Conservation (phyloP, 2,113 vertebrate species). For the Notechis scutatus region DNA sequence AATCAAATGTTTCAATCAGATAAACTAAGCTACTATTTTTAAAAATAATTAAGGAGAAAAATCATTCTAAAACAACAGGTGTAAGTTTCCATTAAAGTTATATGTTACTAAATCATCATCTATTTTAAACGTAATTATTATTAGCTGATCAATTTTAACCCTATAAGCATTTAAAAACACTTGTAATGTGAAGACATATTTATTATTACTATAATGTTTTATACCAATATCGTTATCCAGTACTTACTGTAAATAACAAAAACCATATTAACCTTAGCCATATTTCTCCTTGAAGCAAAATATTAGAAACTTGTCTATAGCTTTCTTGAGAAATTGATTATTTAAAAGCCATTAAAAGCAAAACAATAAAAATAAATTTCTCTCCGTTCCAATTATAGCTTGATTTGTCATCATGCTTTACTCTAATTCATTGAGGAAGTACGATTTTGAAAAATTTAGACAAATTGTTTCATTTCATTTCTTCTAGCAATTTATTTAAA, state of each 20-base stretch:
- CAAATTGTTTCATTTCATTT: conserved; percentile 54
- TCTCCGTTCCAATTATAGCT: conserved; percentile 45
- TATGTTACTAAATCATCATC: not conserved
- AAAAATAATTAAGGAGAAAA: not conserved
- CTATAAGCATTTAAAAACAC: not conserved
- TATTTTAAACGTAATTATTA: not conserved
- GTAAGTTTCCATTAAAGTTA: too few species aligned
- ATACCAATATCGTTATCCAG: conserved; percentile 3
- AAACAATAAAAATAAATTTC: conserved; percentile 30
- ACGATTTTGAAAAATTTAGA: conserved; percentile 53
- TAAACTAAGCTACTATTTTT: not conserved
- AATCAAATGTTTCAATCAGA: not conserved
- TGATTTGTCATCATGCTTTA: conserved; percentile 46
- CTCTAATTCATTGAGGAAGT: conserved; percentile 61
- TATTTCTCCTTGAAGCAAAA: not conserved
- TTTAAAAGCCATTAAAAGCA: not conserved
- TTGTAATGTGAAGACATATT: not conserved
- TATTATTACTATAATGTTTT: not conserved
- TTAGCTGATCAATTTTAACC: not conserved
- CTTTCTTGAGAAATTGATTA: conserved; percentile 8
- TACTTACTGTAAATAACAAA: not conserved
- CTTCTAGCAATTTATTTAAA: conserved; percentile 34
- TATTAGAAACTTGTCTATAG: not conserved
- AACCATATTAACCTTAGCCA: not conserved
- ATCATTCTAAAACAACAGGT: not conserved